These are phyloP conservation scores for Zhuqinia jingwanae DNA, from an alignment of 2,888 invertebrate genomes.

Conservation along the genomic window DNA sequence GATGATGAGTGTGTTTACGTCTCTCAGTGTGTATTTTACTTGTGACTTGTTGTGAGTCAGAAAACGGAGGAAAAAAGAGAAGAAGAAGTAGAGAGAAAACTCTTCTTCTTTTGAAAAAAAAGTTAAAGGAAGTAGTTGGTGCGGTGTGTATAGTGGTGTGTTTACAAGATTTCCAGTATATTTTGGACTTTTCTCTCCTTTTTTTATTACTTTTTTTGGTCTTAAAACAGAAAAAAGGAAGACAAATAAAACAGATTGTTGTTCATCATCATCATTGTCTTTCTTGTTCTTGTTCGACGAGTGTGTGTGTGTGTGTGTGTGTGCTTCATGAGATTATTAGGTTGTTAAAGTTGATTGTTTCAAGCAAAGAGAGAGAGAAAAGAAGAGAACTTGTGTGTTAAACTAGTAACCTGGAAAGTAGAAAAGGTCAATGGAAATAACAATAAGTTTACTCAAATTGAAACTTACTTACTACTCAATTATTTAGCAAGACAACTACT, in stretches of 20 bases:
- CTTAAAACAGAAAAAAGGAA: too few species aligned
- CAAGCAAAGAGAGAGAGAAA: neutral
- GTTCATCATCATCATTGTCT: conserved; percentile 4
- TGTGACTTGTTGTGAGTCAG: neutral
- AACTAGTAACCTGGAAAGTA: too few species aligned
- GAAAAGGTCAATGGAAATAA: too few species aligned
- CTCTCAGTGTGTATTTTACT: neutral
- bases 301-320: neutral
- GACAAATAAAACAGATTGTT: neutral
- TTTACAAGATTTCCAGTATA: too few species aligned
- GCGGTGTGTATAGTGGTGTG: neutral
- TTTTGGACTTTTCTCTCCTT: neutral
- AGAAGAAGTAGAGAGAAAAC: too few species aligned
- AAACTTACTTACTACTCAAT: too few species aligned
- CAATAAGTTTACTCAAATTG: too few species aligned
- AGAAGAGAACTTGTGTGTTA: neutral
- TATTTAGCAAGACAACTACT: too few species aligned
- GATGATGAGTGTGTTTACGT: too few species aligned
- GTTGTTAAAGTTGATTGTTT: neutral
- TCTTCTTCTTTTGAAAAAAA: too few species aligned
- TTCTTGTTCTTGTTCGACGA: neutral
- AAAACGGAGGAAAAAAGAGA: too few species aligned
- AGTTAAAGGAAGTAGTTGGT: too few species aligned
- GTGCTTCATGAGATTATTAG: conserved; percentile 31
- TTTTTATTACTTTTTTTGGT: neutral